Conservation (phyloP, 1,140 invertebrate genomes). For the Drosophila punjabiensis region DNA sequence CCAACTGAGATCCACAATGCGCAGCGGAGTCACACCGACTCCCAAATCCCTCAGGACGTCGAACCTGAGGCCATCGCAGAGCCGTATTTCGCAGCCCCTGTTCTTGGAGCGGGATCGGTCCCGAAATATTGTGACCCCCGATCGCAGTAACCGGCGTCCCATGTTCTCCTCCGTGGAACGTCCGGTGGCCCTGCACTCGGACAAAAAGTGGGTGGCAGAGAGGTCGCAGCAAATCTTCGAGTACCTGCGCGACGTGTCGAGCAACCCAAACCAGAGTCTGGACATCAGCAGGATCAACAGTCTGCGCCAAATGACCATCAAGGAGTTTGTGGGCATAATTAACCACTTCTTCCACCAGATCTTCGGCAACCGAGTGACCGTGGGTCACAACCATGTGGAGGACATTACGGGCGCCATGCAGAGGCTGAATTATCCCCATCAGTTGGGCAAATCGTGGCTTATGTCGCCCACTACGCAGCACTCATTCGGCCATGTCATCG, state of each 20-base stretch:
- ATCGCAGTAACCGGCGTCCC: slow-evolving; percentile 1
- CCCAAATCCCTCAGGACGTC: neutral
- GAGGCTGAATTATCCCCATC: slow-evolving; percentile 75
- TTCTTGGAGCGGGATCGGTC: slow-evolving; percentile 37
- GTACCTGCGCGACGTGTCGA: slow-evolving; percentile 47
- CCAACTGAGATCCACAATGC: slow-evolving; percentile 46
- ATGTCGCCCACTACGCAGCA: slow-evolving; percentile 77
- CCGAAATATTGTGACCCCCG: slow-evolving; percentile 44
- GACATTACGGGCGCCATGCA: slow-evolving; percentile 69
- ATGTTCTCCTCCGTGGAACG: slow-evolving; percentile 62
- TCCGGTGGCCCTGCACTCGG: slow-evolving; percentile 49
- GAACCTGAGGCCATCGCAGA: slow-evolving; percentile 1
- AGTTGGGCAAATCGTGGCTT: slow-evolving; percentile 71
- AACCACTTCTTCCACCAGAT: slow-evolving; percentile 68
- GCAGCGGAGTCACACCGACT: slow-evolving; percentile 20
- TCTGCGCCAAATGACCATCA: slow-evolving; percentile 76
- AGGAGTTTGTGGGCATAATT: slow-evolving; percentile 76
- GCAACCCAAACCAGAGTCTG: neutral
- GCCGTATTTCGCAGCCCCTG: slow-evolving; percentile 14
- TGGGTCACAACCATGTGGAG: slow-evolving; percentile 74
- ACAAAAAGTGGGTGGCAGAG: slow-evolving; percentile 81
- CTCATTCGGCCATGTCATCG: slow-evolving; percentile 79
- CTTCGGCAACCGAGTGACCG: slow-evolving; percentile 59
- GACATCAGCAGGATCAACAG: slow-evolving; percentile 60
- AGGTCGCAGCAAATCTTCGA: slow-evolving; percentile 66